These are phyloP conservation scores for Astreopora myriophthalma DNA, from an alignment of 64 coral and sea anemone species.

Conservation along the genomic window DNA sequence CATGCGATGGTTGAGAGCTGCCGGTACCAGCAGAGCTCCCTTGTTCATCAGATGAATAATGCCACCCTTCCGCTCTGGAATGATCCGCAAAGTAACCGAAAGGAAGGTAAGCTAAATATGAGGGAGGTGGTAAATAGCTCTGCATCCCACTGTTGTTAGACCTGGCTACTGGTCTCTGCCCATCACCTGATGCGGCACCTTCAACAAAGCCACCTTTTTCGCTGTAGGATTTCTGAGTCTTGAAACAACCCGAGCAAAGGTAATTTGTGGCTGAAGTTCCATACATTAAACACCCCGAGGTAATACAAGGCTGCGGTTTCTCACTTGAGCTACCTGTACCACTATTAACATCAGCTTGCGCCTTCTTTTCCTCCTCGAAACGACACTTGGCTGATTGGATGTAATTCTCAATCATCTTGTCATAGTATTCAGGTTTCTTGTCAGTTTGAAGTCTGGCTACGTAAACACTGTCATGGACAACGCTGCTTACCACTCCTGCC, in stretches of 20 bases:
- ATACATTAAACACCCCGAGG: slow-evolving; percentile 79
- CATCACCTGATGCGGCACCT: neutral
- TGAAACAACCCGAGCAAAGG: slow-evolving; percentile 85
- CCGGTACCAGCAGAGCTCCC: neutral
- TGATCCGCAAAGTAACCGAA: slow-evolving; percentile 11
- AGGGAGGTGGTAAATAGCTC: slow-evolving; percentile 25
- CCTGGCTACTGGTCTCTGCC: neutral
- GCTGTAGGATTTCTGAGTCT: slow-evolving; percentile 82
- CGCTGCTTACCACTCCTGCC: slow-evolving; percentile 56
- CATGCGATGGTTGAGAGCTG: neutral
- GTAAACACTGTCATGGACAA: slow-evolving; percentile 47
- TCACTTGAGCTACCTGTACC: neutral
- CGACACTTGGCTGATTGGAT: slow-evolving; percentile 76
- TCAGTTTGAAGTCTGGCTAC: slow-evolving; percentile 75
- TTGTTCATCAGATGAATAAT: neutral
- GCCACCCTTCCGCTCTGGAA: neutral
- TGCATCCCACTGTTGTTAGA: neutral
- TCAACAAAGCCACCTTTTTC: slow-evolving; percentile 34
- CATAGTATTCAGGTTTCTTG: slow-evolving; percentile 89
- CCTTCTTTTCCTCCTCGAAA: slow-evolving; percentile 89
- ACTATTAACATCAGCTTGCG: slow-evolving; percentile 12
- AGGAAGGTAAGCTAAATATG: slow-evolving; percentile 27
- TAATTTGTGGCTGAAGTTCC: slow-evolving; percentile 88
- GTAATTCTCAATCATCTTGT: slow-evolving; percentile 90
- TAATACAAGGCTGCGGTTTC: slow-evolving; percentile 73